Evolutionary conservation across 2,888 invertebrate species (phyloP).

Genomic region (Tetranychus piercei): DNA sequence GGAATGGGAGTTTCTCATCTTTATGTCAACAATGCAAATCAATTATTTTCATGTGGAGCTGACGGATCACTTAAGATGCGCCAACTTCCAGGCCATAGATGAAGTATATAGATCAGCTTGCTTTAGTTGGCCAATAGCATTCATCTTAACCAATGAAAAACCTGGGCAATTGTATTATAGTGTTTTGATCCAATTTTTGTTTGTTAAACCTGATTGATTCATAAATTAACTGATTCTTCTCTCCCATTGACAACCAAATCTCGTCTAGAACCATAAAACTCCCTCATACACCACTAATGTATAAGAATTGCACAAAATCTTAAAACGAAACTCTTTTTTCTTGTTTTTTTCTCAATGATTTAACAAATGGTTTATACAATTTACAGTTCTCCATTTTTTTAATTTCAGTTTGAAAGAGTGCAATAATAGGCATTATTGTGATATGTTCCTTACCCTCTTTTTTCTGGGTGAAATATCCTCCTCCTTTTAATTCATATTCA

Average conservation of each 20-base stretch:
- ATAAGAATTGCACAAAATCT: not conserved
- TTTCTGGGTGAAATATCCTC: not conserved
- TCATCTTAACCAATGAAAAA: not conserved
- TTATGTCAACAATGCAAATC: constrained; percentile 65
- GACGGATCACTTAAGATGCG: constrained; percentile 97
- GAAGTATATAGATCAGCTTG: not conserved
- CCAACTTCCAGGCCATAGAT: constrained; percentile 48
- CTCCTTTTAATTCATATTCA: not conserved
- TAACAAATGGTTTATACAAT: not conserved
- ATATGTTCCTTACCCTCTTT: not conserved
- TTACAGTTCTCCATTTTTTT: not conserved
- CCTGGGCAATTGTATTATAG: not conserved
- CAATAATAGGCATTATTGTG: not conserved
- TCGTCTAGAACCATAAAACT: not conserved
- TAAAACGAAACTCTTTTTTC: not conserved
- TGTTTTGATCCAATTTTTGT: not conserved
- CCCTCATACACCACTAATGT: not conserved
- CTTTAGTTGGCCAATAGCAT: not conserved
- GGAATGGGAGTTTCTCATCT: constrained; percentile 92
- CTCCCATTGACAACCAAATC: not conserved
- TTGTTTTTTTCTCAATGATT: not conserved
- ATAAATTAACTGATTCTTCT: not conserved
- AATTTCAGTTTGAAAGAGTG: not conserved
- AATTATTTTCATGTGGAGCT: constrained; percentile 92
- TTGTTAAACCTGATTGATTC: not conserved